A percentile compares a stretch with the other conserved stretches of the same genome.
Conservation (phyloP, 2,113 vertebrate genomes). For the Corvus cornix region DNA sequence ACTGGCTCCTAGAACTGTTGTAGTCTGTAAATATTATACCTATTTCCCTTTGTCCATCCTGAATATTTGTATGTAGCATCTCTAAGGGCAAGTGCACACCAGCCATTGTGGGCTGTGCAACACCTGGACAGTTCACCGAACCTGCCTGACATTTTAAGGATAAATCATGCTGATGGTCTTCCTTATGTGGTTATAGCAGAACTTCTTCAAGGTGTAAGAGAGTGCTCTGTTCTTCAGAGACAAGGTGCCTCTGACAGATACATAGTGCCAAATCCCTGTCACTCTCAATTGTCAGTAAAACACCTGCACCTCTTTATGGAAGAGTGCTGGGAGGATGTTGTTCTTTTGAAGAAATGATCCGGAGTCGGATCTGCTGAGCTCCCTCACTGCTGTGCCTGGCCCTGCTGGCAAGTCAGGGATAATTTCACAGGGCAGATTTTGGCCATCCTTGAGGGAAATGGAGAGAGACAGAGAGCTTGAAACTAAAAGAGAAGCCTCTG, state of each 20-base stretch:
- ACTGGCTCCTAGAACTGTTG: not conserved
- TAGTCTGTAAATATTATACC: not conserved
- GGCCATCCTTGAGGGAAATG: not conserved
- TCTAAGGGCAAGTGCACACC: not conserved
- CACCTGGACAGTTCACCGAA: not conserved
- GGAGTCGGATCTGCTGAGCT: not conserved
- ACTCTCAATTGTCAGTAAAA: not conserved
- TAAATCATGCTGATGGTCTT: not conserved
- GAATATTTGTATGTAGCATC: not conserved
- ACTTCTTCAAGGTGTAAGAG: not conserved
- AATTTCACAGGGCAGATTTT: not conserved
- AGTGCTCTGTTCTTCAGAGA: not conserved
- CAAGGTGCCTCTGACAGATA: not conserved
- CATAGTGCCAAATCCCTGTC: not conserved
- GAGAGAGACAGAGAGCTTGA: not conserved
- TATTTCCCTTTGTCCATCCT: not conserved
- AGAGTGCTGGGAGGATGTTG: not conserved
- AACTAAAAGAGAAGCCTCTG: slow-evolving; percentile 9
- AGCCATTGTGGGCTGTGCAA: not conserved
- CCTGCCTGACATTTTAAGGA: not conserved
- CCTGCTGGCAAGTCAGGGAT: not conserved
- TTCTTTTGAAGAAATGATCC: not conserved
- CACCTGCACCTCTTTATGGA: not conserved
- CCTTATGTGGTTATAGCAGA: not conserved
- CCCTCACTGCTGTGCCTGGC: not conserved